Percentiles rank a stretch among this genome's conserved stretches.
Conservation (phyloP, 2,888 invertebrate species). For the Petrolisthes manimaculis region DNA sequence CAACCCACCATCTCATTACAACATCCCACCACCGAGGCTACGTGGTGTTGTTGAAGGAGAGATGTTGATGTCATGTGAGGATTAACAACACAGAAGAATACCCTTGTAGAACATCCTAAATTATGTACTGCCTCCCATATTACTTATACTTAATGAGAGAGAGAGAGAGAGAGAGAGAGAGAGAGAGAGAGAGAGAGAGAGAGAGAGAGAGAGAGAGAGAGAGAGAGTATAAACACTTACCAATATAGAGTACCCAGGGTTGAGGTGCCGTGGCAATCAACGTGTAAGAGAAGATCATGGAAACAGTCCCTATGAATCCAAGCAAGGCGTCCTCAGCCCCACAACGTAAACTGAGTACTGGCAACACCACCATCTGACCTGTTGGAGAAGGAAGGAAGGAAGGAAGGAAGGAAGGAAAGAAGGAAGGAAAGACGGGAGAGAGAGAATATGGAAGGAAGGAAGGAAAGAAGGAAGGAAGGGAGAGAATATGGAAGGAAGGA, state of each 20-base stretch:
- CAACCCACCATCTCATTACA: not conserved
- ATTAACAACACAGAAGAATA: not conserved
- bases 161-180: too few relatives aligned
- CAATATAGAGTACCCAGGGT: conserved; percentile 30
- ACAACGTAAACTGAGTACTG: conserved; percentile 17
- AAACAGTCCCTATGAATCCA: conserved; percentile 23
- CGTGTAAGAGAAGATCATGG: not conserved
- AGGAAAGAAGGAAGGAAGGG: not conserved
- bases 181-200: too few relatives aligned
- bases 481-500: not conserved
- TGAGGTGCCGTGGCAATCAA: conserved; percentile 20
- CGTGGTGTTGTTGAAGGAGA: not conserved
- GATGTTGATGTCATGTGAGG: not conserved
- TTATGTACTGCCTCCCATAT: not conserved
- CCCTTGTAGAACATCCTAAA: not conserved
- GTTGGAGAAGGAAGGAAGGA: not conserved
- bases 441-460: not conserved
- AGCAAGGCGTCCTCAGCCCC: conserved; percentile 14
- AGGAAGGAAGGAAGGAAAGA: not conserved
- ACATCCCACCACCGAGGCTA: not conserved
- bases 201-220: too few relatives aligned
- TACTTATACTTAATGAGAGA: not conserved
- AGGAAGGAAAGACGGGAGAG: not conserved
- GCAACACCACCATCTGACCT: conserved; percentile 21
- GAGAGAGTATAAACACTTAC: not conserved